Conservation (phyloP, 23 tunicate genomes). For the Clavelina lepadiformis region DNA sequence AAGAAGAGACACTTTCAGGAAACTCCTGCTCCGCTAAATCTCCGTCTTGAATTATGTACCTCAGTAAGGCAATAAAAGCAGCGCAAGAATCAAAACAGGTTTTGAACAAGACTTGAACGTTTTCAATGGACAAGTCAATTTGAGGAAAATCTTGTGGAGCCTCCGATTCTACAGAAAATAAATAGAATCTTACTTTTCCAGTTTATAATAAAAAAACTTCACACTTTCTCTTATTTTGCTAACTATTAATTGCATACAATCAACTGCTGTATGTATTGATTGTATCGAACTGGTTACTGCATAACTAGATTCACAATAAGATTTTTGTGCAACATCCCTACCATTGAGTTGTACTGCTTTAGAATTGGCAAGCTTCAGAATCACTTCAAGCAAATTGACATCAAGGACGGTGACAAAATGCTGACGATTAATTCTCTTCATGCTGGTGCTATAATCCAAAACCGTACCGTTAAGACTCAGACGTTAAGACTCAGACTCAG, state of each 20-base stretch:
- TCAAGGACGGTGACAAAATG: slow-evolving; percentile 53
- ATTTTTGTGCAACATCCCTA: background rate
- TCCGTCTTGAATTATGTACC: slow-evolving; percentile 62
- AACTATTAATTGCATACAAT: no score
- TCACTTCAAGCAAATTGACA: slow-evolving; percentile 41
- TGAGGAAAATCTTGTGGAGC: slow-evolving; percentile 32
- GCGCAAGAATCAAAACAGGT: slow-evolving; percentile 89
- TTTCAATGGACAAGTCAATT: slow-evolving; percentile 35
- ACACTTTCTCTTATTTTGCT: no score
- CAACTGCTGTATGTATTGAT: no score
- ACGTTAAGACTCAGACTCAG: background rate
- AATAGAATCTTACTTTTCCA: no score
- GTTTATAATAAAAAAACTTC: no score
- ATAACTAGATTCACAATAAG: no score
- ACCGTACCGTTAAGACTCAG: background rate
- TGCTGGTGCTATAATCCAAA: no score
- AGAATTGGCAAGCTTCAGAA: slow-evolving; percentile 21
- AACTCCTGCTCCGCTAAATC: no score
- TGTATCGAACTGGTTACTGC: no score
- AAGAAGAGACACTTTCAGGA: no score
- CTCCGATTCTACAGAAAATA: no score
- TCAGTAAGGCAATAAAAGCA: slow-evolving; percentile 39
- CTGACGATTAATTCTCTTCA: no score
- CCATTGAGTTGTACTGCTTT: background rate
- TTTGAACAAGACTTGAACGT: slow-evolving; percentile 35